Evolutionary conservation across 2,888 invertebrate species (phyloP).

Genomic region (Synergus itoensis): DNA sequence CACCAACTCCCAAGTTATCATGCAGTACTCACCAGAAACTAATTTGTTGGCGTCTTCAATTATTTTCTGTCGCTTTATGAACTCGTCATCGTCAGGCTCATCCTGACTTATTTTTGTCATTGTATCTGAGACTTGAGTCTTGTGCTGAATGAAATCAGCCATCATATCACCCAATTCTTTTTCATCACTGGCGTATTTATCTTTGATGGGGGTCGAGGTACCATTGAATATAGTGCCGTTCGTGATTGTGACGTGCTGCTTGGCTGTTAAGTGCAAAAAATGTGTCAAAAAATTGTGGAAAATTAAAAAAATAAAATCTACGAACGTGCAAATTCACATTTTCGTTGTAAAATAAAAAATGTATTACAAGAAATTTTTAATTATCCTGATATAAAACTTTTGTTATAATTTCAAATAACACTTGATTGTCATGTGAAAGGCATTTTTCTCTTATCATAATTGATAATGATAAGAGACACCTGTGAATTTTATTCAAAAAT

Average conservation of each 20-base stretch:
- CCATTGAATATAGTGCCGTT: constrained; percentile 77
- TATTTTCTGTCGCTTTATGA: constrained; percentile 73
- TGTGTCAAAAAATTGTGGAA: constrained; percentile 49
- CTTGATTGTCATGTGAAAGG: background rate
- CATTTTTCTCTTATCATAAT: background rate
- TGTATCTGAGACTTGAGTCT: constrained; percentile 70
- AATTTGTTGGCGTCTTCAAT: constrained; percentile 75
- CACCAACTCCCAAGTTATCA: constrained; percentile 56
- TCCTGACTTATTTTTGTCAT: constrained; percentile 73
- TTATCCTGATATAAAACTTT: background rate
- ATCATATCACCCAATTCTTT: constrained; percentile 76
- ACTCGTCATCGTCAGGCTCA: constrained; percentile 67
- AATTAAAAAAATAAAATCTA: constrained; percentile 25
- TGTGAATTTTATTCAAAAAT: no score
- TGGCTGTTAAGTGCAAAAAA: constrained; percentile 73
- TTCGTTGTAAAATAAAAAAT: background rate
- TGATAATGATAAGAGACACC: background rate
- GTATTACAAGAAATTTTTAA: background rate
- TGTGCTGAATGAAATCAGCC: constrained; percentile 75
- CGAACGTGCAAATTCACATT: background rate
- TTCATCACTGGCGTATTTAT: constrained; percentile 76
- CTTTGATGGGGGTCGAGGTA: constrained; percentile 77
- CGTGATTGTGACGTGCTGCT: constrained; percentile 76
- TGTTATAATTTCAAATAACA: background rate
- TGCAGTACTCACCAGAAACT: constrained; percentile 74